Evolutionary conservation across 2,797 vertebrate species (phyloP).

Genomic region (Spea hammondii): DNA sequence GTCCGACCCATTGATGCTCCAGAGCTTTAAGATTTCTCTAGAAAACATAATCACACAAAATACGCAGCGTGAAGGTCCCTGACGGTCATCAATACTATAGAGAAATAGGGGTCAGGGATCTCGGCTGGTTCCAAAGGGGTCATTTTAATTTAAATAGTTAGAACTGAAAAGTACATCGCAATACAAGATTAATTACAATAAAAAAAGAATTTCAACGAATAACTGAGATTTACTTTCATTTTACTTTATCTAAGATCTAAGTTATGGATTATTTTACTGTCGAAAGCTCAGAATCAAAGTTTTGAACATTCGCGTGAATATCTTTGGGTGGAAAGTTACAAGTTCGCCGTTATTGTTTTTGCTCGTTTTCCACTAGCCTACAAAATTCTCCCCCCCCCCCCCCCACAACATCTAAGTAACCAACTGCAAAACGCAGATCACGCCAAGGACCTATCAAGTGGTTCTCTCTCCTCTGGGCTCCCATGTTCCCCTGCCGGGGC

Average conservation of each 20-base stretch:
- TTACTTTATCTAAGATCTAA: not conserved
- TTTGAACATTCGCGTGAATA: slow-evolving; percentile 15
- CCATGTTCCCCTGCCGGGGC: slow-evolving; percentile 58
- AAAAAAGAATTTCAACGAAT: not conserved
- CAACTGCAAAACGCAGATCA: slow-evolving; percentile 57
- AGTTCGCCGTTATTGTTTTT: slow-evolving; percentile 27
- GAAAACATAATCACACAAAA: no score
- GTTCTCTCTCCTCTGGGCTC: slow-evolving; percentile 73
- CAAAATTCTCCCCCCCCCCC: not conserved
- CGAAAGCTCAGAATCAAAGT: slow-evolving; percentile 18
- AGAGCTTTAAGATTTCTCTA: no score
- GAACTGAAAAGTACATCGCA: no score
- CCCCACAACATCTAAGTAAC: slow-evolving; percentile 27
- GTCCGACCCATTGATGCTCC: no score
- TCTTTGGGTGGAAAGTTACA: slow-evolving; percentile 10
- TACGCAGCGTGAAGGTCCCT: no score
- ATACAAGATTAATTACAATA: not conserved
- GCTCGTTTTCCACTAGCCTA: slow-evolving; percentile 5
- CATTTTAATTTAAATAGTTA: no score
- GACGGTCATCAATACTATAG: no score
- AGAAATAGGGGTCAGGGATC: no score
- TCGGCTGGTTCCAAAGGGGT: no score
- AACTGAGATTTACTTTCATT: not conserved
- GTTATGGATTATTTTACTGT: slow-evolving; percentile 1
- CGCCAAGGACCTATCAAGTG: slow-evolving; percentile 72